Evolutionary conservation across 1,140 invertebrate species (phyloP).

Genomic region (Chelonus insularis): DNA sequence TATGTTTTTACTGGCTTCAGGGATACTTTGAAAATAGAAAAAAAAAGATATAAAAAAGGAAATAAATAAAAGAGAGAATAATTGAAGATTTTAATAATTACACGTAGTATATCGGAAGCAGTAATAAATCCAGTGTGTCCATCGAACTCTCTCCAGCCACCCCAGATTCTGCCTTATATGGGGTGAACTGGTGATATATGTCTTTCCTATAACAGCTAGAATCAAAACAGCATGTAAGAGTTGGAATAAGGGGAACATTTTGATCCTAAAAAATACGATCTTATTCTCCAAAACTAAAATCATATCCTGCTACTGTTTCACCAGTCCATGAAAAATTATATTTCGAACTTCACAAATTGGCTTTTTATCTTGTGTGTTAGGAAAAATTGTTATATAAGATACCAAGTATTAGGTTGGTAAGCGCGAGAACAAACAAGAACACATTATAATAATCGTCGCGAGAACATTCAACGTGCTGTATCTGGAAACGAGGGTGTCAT

Average conservation of each 20-base stretch:
- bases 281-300: background rate
- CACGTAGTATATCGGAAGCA: slow-evolving; percentile 26
- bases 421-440: slow-evolving; percentile 6
- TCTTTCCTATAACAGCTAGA: slow-evolving; percentile 51
- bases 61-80: no score
- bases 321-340: no score
- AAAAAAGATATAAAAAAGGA: no score
- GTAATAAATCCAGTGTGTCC: slow-evolving; percentile 40
- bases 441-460: slow-evolving; percentile 38
- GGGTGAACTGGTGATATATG: slow-evolving; percentile 50
- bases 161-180: slow-evolving; percentile 27
- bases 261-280: background rate
- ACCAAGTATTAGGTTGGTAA: no score
- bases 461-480: slow-evolving; percentile 44
- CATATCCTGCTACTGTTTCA: background rate
- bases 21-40: no score
- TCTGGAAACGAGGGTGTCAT: slow-evolving; percentile 39
- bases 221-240: slow-evolving; percentile 46
- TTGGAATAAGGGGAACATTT: slow-evolving; percentile 7
- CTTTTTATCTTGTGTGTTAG: no score
- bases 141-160: slow-evolving; percentile 17
- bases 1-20: no score
- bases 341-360: no score
- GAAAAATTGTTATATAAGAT: no score
- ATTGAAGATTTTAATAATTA: slow-evolving; percentile 38